Evolutionary conservation across 2,888 invertebrate genomes (phyloP).

Genomic region (Conomelus anceps): DNA sequence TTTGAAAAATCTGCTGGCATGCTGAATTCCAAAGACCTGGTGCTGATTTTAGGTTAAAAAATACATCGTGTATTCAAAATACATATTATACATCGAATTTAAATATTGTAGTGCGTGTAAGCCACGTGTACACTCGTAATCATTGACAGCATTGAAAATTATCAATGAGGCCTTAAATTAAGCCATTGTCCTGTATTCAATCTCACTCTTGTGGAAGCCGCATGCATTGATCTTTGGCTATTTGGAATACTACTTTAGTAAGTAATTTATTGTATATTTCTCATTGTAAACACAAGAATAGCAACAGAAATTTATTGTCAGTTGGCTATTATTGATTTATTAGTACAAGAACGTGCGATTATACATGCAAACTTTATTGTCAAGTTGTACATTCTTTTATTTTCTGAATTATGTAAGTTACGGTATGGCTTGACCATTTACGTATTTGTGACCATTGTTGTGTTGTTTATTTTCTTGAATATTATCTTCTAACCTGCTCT

Average conservation of each 20-base stretch:
- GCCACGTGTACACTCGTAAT: not conserved
- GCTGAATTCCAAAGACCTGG: not conserved
- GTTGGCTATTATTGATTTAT: too few relatives aligned
- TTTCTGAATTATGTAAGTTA: too few relatives aligned
- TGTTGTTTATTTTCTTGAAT: too few relatives aligned
- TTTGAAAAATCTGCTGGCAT: not conserved
- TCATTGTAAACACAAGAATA: not conserved
- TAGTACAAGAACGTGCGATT: too few relatives aligned
- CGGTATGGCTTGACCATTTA: too few relatives aligned
- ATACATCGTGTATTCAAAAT: not conserved
- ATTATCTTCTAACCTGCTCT: too few relatives aligned
- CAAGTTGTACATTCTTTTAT: too few relatives aligned
- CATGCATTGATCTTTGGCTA: not conserved
- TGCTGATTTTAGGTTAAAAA: not conserved
- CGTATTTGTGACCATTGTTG: too few relatives aligned
- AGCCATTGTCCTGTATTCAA: not conserved
- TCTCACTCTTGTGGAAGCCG: not conserved
- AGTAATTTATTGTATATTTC: not conserved
- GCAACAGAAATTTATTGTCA: too few relatives aligned
- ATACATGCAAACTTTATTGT: too few relatives aligned
- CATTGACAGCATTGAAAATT: not conserved
- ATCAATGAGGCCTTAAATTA: not conserved
- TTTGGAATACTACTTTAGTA: not conserved
- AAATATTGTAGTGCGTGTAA: not conserved
- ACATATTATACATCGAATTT: not conserved